These are phyloP conservation scores for Stegophylla sp. DNA, from an alignment of 2,888 invertebrate genomes.

Conservation along the genomic window DNA sequence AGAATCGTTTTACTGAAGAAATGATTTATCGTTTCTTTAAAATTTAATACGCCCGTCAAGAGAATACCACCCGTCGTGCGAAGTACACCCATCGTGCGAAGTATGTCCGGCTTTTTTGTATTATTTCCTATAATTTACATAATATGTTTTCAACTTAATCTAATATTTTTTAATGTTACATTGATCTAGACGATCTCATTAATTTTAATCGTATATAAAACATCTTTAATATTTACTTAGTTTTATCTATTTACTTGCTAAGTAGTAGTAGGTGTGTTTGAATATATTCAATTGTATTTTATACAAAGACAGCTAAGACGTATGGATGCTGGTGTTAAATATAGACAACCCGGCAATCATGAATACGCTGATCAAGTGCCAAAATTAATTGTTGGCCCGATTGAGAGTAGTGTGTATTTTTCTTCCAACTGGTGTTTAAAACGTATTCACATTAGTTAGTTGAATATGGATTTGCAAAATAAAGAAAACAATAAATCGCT, in stretches of 20 bases:
- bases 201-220: constrained; percentile 2
- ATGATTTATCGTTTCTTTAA: too few species aligned
- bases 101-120: background rate
- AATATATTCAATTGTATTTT: background rate
- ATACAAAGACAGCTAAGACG: constrained; percentile 12
- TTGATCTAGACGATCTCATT: constrained; percentile 6
- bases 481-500: constrained; percentile 4
- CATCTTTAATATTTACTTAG: background rate
- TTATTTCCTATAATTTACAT: constrained; percentile 30
- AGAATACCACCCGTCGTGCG: too few species aligned
- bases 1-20: too few species aligned
- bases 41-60: too few species aligned
- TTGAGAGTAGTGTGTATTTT: constrained; percentile 2
- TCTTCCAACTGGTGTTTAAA: constrained; percentile 9
- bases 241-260: constrained; percentile 6
- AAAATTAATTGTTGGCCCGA: constrained; percentile 15
- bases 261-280: background rate
- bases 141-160: background rate
- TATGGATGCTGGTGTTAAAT: constrained; percentile 21
- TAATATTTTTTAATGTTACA: constrained; percentile 11
- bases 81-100: too few species aligned
- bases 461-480: constrained; percentile 39
- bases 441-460: background rate
- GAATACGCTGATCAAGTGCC: constrained; percentile 32
- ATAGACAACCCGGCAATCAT: constrained; percentile 27